A percentile compares a stretch with the other conserved stretches of the same genome.
Conservation (phyloP, 1,140 invertebrate species). For the Penaeus vannamei region DNA sequence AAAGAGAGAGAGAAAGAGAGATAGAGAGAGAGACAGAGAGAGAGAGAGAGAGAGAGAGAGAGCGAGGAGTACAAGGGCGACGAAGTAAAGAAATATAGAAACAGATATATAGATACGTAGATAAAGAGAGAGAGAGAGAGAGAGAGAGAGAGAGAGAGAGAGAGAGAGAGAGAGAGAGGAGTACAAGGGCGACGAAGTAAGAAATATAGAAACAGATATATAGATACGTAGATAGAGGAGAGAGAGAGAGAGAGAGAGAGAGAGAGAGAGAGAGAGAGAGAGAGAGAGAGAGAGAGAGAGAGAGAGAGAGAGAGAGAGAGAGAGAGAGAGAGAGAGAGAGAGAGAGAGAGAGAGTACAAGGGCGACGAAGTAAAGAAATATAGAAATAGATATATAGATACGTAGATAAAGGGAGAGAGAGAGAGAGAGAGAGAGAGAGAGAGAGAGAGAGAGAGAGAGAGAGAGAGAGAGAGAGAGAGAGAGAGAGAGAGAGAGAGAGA, state of each 20-base stretch:
- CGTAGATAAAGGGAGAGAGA: no score
- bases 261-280: neutral
- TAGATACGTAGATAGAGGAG: neutral
- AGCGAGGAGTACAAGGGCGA: no score
- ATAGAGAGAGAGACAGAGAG: neutral
- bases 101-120: neutral
- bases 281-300: neutral
- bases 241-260: slow-evolving; percentile 1
- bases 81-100: no score
- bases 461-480: no score
- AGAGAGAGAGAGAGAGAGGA: neutral
- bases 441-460: no score
- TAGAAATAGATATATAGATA: no score
- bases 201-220: no score
- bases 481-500: no score
- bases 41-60: no score
- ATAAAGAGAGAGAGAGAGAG: neutral
- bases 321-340: slow-evolving; percentile 35
- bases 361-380: no score
- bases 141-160: neutral
- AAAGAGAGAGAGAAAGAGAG: neutral
- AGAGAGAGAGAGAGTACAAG: slow-evolving; percentile 27
- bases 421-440: no score
- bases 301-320: neutral
- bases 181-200: neutral